Conservation (phyloP, 2,888 invertebrate genomes). For the Meandrusa payeni region DNA sequence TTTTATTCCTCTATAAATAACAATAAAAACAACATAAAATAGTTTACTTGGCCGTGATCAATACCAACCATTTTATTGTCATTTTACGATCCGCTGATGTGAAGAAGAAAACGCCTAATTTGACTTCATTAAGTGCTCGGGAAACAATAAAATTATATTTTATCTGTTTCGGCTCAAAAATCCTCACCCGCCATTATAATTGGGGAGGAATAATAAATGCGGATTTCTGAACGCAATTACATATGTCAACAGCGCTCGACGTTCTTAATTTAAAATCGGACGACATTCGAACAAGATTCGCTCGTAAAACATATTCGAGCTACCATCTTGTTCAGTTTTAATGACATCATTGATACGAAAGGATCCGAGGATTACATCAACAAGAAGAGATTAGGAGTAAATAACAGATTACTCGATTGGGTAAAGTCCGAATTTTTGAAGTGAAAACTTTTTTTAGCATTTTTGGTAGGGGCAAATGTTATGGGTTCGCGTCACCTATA, state of each 20-base stretch:
- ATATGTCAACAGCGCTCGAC: conserved; percentile 26
- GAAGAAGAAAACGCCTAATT: conserved; percentile 71
- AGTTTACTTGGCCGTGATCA: conserved; percentile 70
- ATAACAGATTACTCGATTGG: too few species aligned
- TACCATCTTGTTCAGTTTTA: conserved; percentile 13
- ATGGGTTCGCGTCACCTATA: too few species aligned
- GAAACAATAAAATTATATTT: conserved; percentile 70
- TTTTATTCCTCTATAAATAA: conserved; percentile 77
- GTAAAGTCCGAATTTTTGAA: too few species aligned
- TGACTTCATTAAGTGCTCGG: conserved; percentile 69
- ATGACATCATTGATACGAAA: conserved; percentile 5
- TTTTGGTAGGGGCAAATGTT: too few species aligned
- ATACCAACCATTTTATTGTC: conserved; percentile 68
- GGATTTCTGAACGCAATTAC: conserved; percentile 36
- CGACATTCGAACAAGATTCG: conserved; percentile 7
- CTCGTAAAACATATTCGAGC: conserved; percentile 20
- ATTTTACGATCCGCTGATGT: conserved; percentile 67
- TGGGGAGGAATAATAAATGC: conserved; percentile 37
- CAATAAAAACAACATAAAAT: conserved; percentile 77
- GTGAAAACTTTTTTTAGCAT: too few species aligned
- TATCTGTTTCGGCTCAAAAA: conserved; percentile 37
- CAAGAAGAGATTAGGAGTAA: too few species aligned
- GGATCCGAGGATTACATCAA: too few species aligned
- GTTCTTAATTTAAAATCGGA: conserved; percentile 19
- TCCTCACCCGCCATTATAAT: conserved; percentile 21